Evolutionary conservation across 2,113 vertebrate genomes (phyloP).

Genomic region (Paradoxurus hermaphroditus): DNA sequence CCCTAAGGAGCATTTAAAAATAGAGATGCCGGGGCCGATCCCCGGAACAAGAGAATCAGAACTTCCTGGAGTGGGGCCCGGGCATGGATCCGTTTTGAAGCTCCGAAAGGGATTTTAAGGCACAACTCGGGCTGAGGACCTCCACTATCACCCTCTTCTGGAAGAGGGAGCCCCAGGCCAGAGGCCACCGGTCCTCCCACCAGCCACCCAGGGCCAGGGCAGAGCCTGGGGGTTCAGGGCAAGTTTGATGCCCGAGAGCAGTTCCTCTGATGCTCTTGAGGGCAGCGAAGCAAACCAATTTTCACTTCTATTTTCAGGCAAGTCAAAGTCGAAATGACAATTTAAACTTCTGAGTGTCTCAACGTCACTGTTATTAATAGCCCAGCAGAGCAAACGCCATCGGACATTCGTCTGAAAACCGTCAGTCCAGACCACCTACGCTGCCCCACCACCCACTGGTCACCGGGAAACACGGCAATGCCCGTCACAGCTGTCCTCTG

Average conservation of each 20-base stretch:
- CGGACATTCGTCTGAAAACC: background rate
- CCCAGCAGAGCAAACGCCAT: background rate
- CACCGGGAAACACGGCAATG: background rate
- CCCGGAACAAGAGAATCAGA: background rate
- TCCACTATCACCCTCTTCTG: background rate
- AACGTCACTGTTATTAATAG: background rate
- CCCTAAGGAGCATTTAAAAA: background rate
- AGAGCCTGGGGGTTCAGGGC: fast-evolving
- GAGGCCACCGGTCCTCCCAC: background rate
- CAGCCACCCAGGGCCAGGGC: no score
- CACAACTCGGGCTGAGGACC: background rate
- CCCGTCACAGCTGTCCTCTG: background rate
- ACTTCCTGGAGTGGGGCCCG: background rate
- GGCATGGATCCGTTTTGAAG: background rate
- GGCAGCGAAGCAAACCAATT: background rate
- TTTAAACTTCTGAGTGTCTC: background rate
- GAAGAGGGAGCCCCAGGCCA: background rate
- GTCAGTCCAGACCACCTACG: background rate
- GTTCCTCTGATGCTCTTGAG: background rate
- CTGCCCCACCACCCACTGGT: fast-evolving
- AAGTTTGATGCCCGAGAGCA: background rate
- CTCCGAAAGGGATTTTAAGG: background rate
- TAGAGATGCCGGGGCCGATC: background rate
- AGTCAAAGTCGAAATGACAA: constrained; percentile 29
- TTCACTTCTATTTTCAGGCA: constrained; percentile 12